Evolutionary conservation across 2,113 vertebrate species (phyloP).

Genomic region (Tricholaema leucomelas): DNA sequence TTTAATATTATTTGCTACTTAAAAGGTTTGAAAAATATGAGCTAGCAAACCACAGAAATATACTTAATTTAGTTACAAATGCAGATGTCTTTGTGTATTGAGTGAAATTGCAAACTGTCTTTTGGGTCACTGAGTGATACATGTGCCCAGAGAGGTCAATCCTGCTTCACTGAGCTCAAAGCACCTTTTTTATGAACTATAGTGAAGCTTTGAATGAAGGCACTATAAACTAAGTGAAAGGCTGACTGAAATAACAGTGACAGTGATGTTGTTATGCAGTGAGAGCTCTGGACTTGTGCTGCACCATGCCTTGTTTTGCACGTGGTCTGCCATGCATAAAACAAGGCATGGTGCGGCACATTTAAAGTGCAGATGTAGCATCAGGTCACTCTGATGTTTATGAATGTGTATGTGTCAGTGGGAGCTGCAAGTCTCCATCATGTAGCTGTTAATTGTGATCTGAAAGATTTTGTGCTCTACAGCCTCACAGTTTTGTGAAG

Average conservation of each 20-base stretch:
- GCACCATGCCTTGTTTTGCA: too few relatives aligned
- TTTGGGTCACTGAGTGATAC: not conserved
- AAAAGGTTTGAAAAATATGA: not conserved
- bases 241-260: not conserved
- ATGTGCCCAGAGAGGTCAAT: not conserved
- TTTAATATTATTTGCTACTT: not conserved
- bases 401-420: rapidly evolving
- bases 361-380: not conserved
- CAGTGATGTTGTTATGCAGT: not conserved
- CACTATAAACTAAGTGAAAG: not conserved
- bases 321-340: too few relatives aligned
- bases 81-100: not conserved
- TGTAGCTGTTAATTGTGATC: rapidly evolving
- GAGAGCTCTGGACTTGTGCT: not conserved
- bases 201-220: not conserved
- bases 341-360: too few relatives aligned
- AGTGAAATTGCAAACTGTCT: not conserved
- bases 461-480: not conserved
- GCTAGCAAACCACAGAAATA: not conserved
- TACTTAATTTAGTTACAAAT: not conserved
- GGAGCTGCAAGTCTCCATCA: not conserved
- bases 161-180: not conserved
- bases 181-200: not conserved
- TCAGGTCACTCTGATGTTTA: not conserved
- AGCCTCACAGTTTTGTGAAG: rapidly evolving